Percentiles rank a stretch among this genome's conserved stretches.
Conservation (phyloP, 2,888 invertebrate genomes). For the Vandiemenella viatica region DNA sequence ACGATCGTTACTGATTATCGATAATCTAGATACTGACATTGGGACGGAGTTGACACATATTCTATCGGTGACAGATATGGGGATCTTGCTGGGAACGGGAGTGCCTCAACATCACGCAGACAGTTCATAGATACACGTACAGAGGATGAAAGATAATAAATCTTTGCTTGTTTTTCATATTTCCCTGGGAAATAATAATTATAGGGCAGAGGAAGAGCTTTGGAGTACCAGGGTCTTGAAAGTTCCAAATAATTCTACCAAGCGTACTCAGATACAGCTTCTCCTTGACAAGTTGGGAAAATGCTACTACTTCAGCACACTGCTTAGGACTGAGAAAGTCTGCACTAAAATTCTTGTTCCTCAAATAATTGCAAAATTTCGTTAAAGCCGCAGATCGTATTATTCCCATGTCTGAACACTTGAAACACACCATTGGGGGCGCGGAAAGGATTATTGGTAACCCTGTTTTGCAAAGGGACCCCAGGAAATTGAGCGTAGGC, state of each 20-base stretch:
- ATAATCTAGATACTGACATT: too few species aligned
- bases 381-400: constrained; percentile 44
- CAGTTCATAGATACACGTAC: too few species aligned
- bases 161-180: constrained; percentile 43
- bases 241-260: constrained; percentile 63
- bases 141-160: too few species aligned
- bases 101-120: too few species aligned
- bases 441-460: constrained; percentile 51
- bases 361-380: constrained; percentile 53
- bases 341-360: constrained; percentile 46
- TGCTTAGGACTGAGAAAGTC: constrained; percentile 51
- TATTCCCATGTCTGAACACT: constrained; percentile 44
- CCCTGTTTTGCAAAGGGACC: constrained; percentile 53
- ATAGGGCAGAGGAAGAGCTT: constrained; percentile 67
- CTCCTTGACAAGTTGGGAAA: constrained; percentile 58
- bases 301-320: constrained; percentile 60
- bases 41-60: too few species aligned
- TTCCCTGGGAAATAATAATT: constrained; percentile 67
- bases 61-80: too few species aligned
- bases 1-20: too few species aligned
- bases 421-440: constrained; percentile 60
- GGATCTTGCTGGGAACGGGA: too few species aligned
- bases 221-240: constrained; percentile 69
- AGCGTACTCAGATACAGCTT: constrained; percentile 71
- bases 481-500: constrained; percentile 61